These are phyloP conservation scores for Callopanchax toddi DNA, from an alignment of 2,113 vertebrate species.

Conservation along the genomic window DNA sequence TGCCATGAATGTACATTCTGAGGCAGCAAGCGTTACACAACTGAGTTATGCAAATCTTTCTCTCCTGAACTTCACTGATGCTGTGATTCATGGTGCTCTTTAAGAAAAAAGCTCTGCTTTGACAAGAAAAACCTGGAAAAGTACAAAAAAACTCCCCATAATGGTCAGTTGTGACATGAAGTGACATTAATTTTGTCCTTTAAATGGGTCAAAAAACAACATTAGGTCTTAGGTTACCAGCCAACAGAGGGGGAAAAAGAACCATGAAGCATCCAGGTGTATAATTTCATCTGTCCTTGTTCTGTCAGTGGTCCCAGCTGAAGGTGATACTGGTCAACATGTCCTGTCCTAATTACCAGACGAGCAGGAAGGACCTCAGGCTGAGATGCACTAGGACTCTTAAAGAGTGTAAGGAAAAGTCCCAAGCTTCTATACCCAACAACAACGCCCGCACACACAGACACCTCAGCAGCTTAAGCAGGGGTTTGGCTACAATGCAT, in stretches of 20 bases:
- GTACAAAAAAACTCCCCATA: slow-evolving; percentile 11
- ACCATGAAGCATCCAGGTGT: slow-evolving; percentile 59
- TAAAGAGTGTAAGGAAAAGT: slow-evolving; percentile 34
- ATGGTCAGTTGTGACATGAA: slow-evolving; percentile 39
- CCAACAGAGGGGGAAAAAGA: not conserved
- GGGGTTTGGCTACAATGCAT: not conserved
- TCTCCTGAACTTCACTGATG: not conserved
- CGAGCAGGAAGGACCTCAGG: slow-evolving; percentile 54
- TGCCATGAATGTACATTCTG: too few species aligned
- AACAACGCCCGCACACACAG: not conserved
- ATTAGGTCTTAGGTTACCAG: slow-evolving; percentile 46
- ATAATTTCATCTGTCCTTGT: slow-evolving; percentile 70
- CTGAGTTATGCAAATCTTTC: not conserved
- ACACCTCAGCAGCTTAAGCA: not conserved
- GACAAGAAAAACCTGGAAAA: slow-evolving; percentile 4
- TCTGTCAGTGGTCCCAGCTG: slow-evolving; percentile 70
- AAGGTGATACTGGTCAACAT: slow-evolving; percentile 59
- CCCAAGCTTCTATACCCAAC: slow-evolving; percentile 11
- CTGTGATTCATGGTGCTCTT: slow-evolving; percentile 29
- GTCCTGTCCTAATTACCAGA: slow-evolving; percentile 71
- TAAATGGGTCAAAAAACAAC: slow-evolving; percentile 63
- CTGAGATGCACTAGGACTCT: slow-evolving; percentile 55
- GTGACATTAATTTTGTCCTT: slow-evolving; percentile 54
- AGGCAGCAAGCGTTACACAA: not conserved
- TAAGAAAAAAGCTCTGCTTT: slow-evolving; percentile 7